Evolutionary conservation across 2,797 vertebrate species (phyloP), one percentile per base, ranked within the genome.

Genomic region (Sebastes goodei): DNA sequence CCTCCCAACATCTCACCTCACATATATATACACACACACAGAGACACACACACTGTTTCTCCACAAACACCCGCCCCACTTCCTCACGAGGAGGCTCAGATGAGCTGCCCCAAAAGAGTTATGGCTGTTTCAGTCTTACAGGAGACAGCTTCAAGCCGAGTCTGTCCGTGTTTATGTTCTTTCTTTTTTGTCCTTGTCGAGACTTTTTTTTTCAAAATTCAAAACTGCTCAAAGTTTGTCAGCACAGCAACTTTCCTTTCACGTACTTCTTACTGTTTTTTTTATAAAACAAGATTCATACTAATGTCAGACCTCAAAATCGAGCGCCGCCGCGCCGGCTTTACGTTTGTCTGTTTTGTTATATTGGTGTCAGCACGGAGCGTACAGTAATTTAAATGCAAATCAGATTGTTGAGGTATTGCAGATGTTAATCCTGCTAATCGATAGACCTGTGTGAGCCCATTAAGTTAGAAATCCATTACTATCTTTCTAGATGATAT

Each of bases 81-180:
- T 66, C 74, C 80, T 96, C 94, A 92, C 95, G 83, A 57, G 93
- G 95, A 96, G 95, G 94, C 96, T 93, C 94, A 97, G 97, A 98
- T 98, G 97, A 98, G 97, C 96, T 98, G 96, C 97, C 97, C 93
- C 87, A 84, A 94, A 92, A 98, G 98, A 99, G 96, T 99, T 98
- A 99, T 98, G 96, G 97, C 94, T 96, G 97, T 96, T 97, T 96
- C 95, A 95, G 96, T 97, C 97, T 97, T 96, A 96, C 96, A 96
- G 96, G 95, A 96, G 97, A 96, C 97, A 96, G 96, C 96, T 95
- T 84, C 86, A 46, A 35, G 77, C 72, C n/a, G 30, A 76, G 69
- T 90, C 86, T 62, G 75, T 95, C 96, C 89, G 92, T 96, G 74
- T 89, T 89, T 87, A 87, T 86, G 84, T 86, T 87, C 79, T 84